A percentile compares a stretch with the other conserved stretches of the same genome.
phyloP scores from a whole-genome alignment of 2,888 invertebrate species.

The Torymus tubicola region DNA sequence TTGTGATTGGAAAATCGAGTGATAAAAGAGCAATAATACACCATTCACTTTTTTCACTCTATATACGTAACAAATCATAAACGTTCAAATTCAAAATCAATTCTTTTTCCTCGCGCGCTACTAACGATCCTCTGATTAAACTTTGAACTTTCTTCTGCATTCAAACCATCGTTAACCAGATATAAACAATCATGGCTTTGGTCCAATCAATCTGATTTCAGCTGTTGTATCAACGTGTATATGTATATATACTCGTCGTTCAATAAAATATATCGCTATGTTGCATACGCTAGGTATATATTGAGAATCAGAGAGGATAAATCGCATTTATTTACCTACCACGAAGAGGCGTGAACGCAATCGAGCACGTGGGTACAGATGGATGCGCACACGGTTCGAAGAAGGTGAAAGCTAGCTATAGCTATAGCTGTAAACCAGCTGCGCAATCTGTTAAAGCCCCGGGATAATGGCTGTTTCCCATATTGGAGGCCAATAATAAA shows the following conservation, averaged over 20 bases:
- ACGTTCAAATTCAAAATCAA: background rate
- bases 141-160: conserved; percentile 23
- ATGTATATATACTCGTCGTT: background rate
- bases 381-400: conserved; percentile 17
- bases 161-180: background rate
- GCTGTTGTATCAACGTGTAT: conserved; percentile 3
- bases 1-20: background rate
- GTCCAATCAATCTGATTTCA: conserved; percentile 21
- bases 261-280: conserved; percentile 9
- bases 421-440: conserved; percentile 43
- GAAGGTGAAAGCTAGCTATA: conserved; percentile 52
- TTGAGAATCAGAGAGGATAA: conserved; percentile 38
- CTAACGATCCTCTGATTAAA: conserved; percentile 33
- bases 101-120: background rate
- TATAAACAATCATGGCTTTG: conserved; percentile 21
- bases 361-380: conserved; percentile 24
- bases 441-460: conserved; percentile 44
- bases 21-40: conserved; percentile 21
- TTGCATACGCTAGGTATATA: background rate
- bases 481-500: conserved; percentile 45
- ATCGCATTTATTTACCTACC: conserved; percentile 52
- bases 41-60: background rate
- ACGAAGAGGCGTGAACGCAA: conserved; percentile 52
- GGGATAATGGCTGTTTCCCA: conserved; percentile 45
- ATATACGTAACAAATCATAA: background rate